Evolutionary conservation across 2,888 invertebrate genomes (phyloP).

Genomic region (Eupsilia transversa): DNA sequence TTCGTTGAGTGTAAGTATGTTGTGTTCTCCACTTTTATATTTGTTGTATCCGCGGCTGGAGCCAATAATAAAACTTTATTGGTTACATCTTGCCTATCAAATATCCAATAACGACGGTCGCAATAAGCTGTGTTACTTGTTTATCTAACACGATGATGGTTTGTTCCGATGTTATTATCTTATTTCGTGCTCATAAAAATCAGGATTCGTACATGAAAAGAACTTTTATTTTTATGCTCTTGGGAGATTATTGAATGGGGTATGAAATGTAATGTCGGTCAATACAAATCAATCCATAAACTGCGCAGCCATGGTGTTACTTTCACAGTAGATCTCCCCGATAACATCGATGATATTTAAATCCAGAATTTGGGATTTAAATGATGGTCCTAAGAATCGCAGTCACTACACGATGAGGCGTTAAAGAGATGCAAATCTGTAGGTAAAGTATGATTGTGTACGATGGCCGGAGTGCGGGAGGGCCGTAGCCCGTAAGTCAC

Average conservation of each 20-base stretch:
- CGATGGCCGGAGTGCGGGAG: conserved; percentile 59
- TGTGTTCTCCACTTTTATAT: conserved; percentile 67
- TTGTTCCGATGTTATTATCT: conserved; percentile 77
- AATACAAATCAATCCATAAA: conserved; percentile 20
- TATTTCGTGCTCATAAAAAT: conserved; percentile 72
- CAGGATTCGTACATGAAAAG: conserved; percentile 69
- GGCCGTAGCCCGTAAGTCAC: conserved; percentile 86
- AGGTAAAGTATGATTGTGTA: conserved; percentile 75
- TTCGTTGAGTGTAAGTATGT: conserved; percentile 3
- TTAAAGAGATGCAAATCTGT: conserved; percentile 79
- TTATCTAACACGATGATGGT: conserved; percentile 76
- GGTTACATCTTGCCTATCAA: conserved; percentile 84
- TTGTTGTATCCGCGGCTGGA: conserved; percentile 78
- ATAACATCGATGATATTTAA: conserved; percentile 19
- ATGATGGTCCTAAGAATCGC: conserved; percentile 6
- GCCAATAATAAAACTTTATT: conserved; percentile 86
- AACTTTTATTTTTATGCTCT: conserved; percentile 71
- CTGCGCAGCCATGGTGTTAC: not conserved
- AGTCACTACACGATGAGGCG: conserved; percentile 39
- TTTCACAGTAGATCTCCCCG: not conserved
- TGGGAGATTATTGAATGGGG: conserved; percentile 72
- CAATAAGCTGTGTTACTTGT: conserved; percentile 80
- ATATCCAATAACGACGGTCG: conserved; percentile 82
- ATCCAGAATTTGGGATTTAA: conserved; percentile 36
- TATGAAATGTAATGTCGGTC: not conserved